Evolutionary conservation across 1,140 invertebrate species (phyloP).

Genomic region (Vanessa atalanta): DNA sequence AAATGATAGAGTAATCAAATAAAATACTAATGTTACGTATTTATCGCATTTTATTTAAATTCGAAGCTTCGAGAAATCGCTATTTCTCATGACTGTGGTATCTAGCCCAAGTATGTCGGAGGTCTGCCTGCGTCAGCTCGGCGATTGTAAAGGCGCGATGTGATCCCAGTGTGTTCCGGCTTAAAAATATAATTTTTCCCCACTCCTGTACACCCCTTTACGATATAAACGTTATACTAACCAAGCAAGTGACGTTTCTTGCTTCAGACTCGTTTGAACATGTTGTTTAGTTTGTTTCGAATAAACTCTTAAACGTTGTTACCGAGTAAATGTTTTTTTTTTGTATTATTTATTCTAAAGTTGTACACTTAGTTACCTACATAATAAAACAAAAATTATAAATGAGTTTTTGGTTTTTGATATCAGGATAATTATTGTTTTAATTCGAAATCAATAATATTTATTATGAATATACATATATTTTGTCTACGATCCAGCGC

Average conservation of each 20-base stretch:
- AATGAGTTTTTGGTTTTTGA: too few species aligned
- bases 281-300: neutral
- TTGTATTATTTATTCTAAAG: too few species aligned
- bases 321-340: too few species aligned
- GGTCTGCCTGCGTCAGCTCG: slow-evolving; percentile 61
- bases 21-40: too few species aligned
- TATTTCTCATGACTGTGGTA: slow-evolving; percentile 28
- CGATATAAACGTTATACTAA: slow-evolving; percentile 34
- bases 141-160: slow-evolving; percentile 67
- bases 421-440: too few species aligned
- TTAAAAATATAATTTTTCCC: slow-evolving; percentile 51
- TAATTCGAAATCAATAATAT: too few species aligned
- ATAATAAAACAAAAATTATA: too few species aligned
- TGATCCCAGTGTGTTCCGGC: slow-evolving; percentile 57
- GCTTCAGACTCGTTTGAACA: slow-evolving; percentile 23
- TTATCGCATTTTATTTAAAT: neutral
- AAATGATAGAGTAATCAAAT: too few species aligned
- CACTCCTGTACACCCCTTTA: neutral
- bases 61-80: slow-evolving; percentile 30
- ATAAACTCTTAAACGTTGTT: too few species aligned
- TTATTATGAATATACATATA: too few species aligned
- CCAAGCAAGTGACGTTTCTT: slow-evolving; percentile 17
- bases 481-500: too few species aligned
- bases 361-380: too few species aligned
- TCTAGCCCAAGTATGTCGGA: slow-evolving; percentile 35